phyloP scores from a whole-genome alignment of 1,140 invertebrate species.

The Drosophila sp. region DNA sequence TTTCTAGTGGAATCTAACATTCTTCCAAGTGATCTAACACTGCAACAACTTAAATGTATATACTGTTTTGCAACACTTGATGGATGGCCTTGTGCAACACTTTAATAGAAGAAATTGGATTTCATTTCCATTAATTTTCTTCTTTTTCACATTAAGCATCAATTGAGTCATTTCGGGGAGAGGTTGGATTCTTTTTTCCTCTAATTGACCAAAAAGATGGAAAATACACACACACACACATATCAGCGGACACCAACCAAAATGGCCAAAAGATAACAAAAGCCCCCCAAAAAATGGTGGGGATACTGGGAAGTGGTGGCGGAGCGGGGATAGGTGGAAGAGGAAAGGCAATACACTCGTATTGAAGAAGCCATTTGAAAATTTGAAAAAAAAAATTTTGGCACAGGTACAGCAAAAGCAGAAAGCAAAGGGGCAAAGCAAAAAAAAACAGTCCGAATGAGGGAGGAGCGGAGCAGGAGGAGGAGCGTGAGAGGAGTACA shows the following conservation, averaged over 20 bases:
- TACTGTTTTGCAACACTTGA: background rate
- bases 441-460: constrained; percentile 14
- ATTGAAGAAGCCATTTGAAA: constrained; percentile 81
- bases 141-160: constrained; percentile 3
- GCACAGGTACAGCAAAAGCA: constrained; percentile 74
- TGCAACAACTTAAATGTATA: no score
- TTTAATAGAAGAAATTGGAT: background rate
- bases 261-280: constrained; percentile 74
- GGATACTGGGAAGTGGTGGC: background rate
- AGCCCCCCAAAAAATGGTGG: constrained; percentile 26
- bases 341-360: constrained; percentile 16
- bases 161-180: constrained; percentile 2
- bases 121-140: background rate
- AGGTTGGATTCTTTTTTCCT: background rate
- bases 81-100: background rate
- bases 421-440: constrained; percentile 32
- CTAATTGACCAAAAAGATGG: constrained; percentile 49
- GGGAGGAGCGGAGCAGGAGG: no score
- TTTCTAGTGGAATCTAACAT: no score
- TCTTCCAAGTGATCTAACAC: no score
- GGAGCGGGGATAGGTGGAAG: background rate
- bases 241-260: constrained; percentile 38
- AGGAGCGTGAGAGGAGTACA: background rate
- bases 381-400: constrained; percentile 82
- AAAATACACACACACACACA: constrained; percentile 39